Evolutionary conservation across 2,797 vertebrate species (phyloP).

Genomic region (Tolypeutes matacus): DNA sequence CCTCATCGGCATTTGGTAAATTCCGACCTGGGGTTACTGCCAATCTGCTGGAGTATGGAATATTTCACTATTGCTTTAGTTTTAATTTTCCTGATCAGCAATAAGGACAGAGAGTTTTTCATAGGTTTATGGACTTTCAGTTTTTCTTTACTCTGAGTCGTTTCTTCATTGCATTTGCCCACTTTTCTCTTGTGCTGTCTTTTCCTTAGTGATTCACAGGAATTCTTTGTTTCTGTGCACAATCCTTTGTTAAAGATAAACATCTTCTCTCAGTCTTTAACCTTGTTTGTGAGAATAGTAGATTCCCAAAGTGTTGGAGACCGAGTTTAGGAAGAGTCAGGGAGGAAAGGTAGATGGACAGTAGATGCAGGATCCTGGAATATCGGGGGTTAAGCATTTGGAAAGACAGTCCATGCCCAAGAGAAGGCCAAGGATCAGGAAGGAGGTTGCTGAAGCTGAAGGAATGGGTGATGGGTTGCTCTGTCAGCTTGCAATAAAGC

Average conservation of each 20-base stretch:
- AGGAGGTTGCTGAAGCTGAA: neutral
- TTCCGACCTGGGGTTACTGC: neutral
- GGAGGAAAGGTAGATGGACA: neutral
- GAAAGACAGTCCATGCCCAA: neutral
- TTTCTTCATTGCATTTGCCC: neutral
- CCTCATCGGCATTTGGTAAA: neutral
- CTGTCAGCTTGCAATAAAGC: neutral
- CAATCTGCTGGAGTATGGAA: neutral
- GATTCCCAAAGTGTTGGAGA: neutral
- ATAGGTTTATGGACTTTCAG: neutral
- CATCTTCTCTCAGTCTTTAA: constrained; percentile 22
- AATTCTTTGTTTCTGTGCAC: neutral
- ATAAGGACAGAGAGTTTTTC: neutral
- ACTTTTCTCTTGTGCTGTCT: neutral
- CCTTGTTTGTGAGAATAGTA: neutral
- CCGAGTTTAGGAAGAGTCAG: neutral
- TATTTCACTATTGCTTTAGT: neutral
- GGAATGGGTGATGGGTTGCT: neutral
- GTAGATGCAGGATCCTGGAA: neutral
- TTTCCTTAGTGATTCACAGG: neutral
- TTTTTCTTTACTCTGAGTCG: neutral
- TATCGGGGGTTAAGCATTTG: neutral
- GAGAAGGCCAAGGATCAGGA: neutral
- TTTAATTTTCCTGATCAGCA: neutral
- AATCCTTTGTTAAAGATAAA: neutral